phyloP scores from a whole-genome alignment of 64 coral and sea anemone species.

The Exaiptasia diaphana region DNA sequence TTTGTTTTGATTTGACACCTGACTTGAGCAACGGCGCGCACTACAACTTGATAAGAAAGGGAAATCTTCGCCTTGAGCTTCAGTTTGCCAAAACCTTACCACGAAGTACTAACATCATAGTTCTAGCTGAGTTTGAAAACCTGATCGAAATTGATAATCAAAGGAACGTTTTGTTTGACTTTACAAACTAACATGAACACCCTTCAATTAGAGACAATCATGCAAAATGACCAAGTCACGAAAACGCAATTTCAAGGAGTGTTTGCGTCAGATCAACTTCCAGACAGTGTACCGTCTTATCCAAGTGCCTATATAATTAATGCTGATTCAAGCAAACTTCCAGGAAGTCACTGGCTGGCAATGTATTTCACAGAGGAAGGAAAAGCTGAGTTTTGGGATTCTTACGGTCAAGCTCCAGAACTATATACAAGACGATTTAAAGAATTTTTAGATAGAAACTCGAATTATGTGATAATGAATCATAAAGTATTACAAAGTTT shows the following conservation, averaged over 20 bases:
- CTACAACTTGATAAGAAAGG: constrained; percentile 2
- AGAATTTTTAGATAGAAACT: neutral
- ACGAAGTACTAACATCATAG: neutral
- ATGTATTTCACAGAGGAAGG: constrained; percentile 12
- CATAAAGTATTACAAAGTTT: constrained; percentile 9
- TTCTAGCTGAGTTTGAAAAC: neutral
- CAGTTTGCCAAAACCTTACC: neutral
- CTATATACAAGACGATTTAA: neutral
- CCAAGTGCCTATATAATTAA: constrained; percentile 17
- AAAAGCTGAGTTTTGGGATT: constrained; percentile 22
- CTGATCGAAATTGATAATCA: constrained; percentile 4
- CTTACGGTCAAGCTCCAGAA: neutral
- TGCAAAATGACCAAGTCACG: neutral
- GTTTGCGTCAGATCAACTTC: neutral
- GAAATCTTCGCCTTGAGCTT: neutral
- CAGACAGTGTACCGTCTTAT: neutral
- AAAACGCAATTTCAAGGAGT: neutral
- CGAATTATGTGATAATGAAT: neutral
- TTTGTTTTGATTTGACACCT: constrained; percentile 25
- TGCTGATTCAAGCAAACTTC: neutral
- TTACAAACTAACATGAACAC: constrained; percentile 18
- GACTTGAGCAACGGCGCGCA: neutral
- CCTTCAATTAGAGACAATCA: neutral
- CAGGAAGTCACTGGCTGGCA: constrained; percentile 7
- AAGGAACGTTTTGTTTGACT: constrained; percentile 4